phyloP scores from a whole-genome alignment of 2,113 vertebrate genomes.

The Alouatta palliata region DNA sequence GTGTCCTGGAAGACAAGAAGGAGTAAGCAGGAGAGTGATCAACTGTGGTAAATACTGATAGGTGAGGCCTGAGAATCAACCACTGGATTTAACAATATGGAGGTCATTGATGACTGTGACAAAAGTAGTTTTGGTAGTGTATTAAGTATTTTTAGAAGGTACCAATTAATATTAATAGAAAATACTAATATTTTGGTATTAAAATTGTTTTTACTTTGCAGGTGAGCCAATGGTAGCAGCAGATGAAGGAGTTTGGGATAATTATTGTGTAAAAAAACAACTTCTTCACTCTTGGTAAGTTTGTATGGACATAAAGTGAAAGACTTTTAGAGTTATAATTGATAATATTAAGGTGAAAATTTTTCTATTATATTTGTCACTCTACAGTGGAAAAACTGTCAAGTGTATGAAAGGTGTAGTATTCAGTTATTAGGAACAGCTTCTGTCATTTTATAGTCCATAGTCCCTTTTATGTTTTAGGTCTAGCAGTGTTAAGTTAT shows the following conservation, averaged over 20 bases:
- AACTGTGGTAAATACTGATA: background rate
- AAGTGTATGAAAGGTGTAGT: background rate
- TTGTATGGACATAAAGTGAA: slow-evolving; percentile 17
- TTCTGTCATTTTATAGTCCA: background rate
- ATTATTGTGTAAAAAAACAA: slow-evolving; percentile 98
- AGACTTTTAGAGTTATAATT: background rate
- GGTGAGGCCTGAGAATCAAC: background rate
- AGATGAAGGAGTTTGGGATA: slow-evolving; percentile 96
- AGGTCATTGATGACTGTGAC: background rate
- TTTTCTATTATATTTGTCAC: slow-evolving; percentile 35
- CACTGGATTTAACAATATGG: background rate
- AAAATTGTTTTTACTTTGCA: slow-evolving; percentile 73
- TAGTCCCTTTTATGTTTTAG: background rate
- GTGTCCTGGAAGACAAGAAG: background rate
- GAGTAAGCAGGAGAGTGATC: background rate
- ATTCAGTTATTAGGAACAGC: background rate
- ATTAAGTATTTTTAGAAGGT: slow-evolving; percentile 20
- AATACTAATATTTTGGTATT: background rate
- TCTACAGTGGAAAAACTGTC: slow-evolving; percentile 9
- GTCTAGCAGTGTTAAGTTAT: background rate
- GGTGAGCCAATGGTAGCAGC: slow-evolving; percentile 95
- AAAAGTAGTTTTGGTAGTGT: background rate
- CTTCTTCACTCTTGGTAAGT: slow-evolving; percentile 97
- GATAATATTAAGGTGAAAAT: slow-evolving; percentile 23
- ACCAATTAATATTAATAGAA: background rate